A percentile compares a stretch with the other conserved stretches of the same genome.
Evolutionary conservation across 2,888 invertebrate genomes (phyloP).

Genomic region (Gandaritis pyraliata): DNA sequence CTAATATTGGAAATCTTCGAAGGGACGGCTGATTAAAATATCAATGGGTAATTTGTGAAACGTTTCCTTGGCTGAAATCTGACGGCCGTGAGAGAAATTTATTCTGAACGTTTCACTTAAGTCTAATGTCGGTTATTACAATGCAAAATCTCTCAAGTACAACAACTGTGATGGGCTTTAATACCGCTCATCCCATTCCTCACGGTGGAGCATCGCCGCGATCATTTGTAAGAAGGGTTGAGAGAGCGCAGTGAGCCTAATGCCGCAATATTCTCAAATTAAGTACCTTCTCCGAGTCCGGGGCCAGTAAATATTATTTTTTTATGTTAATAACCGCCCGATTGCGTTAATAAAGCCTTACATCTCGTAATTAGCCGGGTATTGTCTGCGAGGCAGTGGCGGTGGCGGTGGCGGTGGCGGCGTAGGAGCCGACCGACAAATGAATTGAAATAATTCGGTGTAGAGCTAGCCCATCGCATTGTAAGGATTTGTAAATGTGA

Average conservation of each 20-base stretch:
- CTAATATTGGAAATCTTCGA: slow-evolving; percentile 66
- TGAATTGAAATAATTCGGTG: slow-evolving; percentile 67
- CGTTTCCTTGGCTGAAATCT: slow-evolving; percentile 47
- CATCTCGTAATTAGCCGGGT: slow-evolving; percentile 79
- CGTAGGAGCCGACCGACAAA: slow-evolving; percentile 56
- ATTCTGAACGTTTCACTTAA: slow-evolving; percentile 45
- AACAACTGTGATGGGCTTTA: slow-evolving; percentile 75
- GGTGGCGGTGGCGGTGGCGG: slow-evolving; percentile 45
- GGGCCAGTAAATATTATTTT: slow-evolving; percentile 82
- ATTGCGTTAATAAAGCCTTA: slow-evolving; percentile 84
- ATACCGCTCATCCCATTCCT: slow-evolving; percentile 78
- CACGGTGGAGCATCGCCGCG: slow-evolving; percentile 75
- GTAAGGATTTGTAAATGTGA: slow-evolving; percentile 45
- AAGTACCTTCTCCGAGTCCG: slow-evolving; percentile 69
- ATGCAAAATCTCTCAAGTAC: slow-evolving; percentile 70
- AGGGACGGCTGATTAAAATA: slow-evolving; percentile 77
- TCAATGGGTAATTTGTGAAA: slow-evolving; percentile 75
- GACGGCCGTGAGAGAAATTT: slow-evolving; percentile 58
- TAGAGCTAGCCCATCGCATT: slow-evolving; percentile 54
- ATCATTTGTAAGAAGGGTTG: slow-evolving; percentile 83
- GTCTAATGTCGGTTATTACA: slow-evolving; percentile 64
- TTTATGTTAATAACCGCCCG: slow-evolving; percentile 82
- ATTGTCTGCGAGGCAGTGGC: slow-evolving; percentile 65
- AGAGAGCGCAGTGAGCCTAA: slow-evolving; percentile 70
- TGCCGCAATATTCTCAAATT: slow-evolving; percentile 82